Percentiles rank a stretch among this genome's conserved stretches.
Evolutionary conservation across 2,113 vertebrate species (phyloP).

Genomic region (Cephalopterus ornatus): DNA sequence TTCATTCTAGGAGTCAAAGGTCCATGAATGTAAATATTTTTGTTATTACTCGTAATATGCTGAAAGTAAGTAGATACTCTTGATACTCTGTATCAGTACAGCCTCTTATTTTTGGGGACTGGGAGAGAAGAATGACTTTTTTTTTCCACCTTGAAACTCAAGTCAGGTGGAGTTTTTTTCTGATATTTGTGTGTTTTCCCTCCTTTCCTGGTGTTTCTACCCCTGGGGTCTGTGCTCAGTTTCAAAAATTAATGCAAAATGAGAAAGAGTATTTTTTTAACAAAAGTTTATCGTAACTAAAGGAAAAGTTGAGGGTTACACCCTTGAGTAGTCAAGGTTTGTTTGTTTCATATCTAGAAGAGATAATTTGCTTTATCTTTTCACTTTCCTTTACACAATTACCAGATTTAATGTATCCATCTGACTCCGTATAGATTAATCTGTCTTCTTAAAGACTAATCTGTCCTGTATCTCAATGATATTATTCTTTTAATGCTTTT

Average conservation of each 20-base stretch:
- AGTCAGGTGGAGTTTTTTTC: fast-evolving
- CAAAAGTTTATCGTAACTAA: neutral
- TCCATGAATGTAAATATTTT: neutral
- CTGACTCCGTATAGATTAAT: neutral
- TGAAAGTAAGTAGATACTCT: neutral
- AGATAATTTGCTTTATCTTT: neutral
- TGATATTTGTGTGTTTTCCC: neutral
- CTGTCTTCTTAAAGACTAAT: neutral
- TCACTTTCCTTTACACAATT: neutral
- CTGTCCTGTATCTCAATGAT: neutral
- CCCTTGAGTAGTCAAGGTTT: neutral
- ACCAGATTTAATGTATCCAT: neutral
- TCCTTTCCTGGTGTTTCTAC: neutral
- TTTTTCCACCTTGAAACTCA: neutral
- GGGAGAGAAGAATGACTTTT: neutral
- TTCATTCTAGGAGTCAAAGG: neutral
- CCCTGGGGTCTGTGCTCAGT: neutral
- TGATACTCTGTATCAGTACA: neutral
- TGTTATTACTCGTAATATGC: neutral
- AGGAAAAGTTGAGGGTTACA: neutral
- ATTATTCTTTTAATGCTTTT: neutral
- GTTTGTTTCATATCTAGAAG: neutral
- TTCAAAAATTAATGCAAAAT: neutral
- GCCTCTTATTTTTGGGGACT: neutral
- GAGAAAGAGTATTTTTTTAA: neutral